These are phyloP conservation scores for Clarias pachynema DNA, from an alignment of 2,797 vertebrate species.

Conservation along the genomic window DNA sequence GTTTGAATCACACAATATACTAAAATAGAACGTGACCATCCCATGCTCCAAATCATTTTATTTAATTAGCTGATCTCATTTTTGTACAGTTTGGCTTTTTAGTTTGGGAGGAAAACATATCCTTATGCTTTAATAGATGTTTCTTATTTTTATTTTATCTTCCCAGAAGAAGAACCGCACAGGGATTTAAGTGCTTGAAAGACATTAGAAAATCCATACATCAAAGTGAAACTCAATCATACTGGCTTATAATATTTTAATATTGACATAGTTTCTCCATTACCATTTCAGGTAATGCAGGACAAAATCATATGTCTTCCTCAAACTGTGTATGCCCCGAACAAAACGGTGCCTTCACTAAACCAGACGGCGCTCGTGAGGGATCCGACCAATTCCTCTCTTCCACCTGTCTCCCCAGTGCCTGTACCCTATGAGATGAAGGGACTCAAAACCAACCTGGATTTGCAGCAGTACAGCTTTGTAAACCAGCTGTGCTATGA, in stretches of 20 bases:
- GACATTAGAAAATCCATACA: constrained; percentile 19
- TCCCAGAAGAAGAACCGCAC: not conserved
- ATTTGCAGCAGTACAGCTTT: constrained; percentile 96
- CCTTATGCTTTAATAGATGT: not conserved
- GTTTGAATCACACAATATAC: constrained; percentile 55
- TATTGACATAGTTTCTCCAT: constrained; percentile 61
- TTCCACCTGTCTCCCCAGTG: constrained; percentile 68
- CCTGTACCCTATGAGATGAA: constrained; percentile 85
- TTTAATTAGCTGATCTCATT: not conserved
- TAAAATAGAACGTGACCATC: constrained; percentile 53
- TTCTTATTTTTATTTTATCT: not conserved
- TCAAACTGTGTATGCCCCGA: constrained; percentile 75
- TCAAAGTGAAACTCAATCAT: constrained; percentile 12
- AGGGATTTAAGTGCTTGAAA: not conserved
- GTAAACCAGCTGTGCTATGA: constrained; percentile 99
- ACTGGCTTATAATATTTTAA: constrained; percentile 28
- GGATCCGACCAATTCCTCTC: constrained; percentile 53
- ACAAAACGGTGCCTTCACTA: constrained; percentile 72
- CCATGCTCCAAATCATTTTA: constrained; percentile 39
- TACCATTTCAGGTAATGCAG: constrained; percentile 91
- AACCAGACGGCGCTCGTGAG: constrained; percentile 64
- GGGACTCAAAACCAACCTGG: constrained; percentile 92
- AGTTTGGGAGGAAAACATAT: not conserved
- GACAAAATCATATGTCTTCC: constrained; percentile 99
- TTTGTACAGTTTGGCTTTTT: not conserved